These are phyloP conservation scores for Dendrolimus houi DNA, from an alignment of 2,888 invertebrate species.

Conservation along the genomic window DNA sequence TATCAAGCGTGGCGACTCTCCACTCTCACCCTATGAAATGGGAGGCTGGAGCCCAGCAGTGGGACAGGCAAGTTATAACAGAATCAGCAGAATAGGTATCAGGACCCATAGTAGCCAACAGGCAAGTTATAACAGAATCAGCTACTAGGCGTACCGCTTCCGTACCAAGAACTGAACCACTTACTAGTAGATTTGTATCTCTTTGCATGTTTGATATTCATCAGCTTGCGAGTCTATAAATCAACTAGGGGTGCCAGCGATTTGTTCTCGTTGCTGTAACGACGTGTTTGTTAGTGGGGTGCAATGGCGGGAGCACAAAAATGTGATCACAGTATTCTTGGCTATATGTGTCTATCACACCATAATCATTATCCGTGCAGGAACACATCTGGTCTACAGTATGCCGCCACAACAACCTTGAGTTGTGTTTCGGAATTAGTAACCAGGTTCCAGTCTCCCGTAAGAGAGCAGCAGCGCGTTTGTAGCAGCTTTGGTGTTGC, in stretches of 20 bases:
- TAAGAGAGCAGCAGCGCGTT: no score
- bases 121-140: conserved; percentile 24
- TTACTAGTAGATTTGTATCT: not conserved
- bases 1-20: no score
- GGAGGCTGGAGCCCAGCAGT: no score
- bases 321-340: no score
- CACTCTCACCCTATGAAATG: no score
- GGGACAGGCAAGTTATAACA: conserved; percentile 19
- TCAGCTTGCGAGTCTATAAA: not conserved
- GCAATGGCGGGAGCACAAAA: no score
- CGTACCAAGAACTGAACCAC: conserved; percentile 5
- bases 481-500: not conserved
- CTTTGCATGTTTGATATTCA: not conserved
- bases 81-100: conserved; percentile 8
- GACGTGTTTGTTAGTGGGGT: no score
- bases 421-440: not conserved
- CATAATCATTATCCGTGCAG: no score
- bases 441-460: not conserved
- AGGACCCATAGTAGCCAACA: not conserved
- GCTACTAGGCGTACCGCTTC: conserved; percentile 16
- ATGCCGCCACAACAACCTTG: not conserved
- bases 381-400: not conserved
- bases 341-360: no score
- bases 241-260: no score
- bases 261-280: no score